Base-by-base conservation (phyloP, 2,113 vertebrate genomes). In the Ahaetulla prasina region DNA sequence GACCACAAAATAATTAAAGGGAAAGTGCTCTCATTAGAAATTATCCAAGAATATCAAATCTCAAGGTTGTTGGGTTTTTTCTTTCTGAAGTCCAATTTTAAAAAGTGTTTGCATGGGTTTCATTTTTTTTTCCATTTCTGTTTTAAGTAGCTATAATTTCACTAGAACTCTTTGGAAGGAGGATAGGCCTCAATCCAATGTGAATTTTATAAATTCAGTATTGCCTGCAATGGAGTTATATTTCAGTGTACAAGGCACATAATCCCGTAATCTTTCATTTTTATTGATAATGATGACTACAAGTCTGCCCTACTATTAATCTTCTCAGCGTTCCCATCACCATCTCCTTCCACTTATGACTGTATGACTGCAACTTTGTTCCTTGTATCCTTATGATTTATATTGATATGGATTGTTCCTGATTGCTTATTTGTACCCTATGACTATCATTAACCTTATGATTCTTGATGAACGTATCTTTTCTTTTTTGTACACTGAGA, bases 1-100 rank as follows among this genome's bases (percentile, higher is more conserved):
- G 98, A 98, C 98, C 98, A 98, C 98, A 98, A 97, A 97, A 96
- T 99, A 99, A 99, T 99, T 99, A 99, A 98, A 99, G 98, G 98
- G 98, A 98, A 98, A 98, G 96, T 97, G 97, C 95, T 97, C 97
- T 97, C 96, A 93, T 94, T 97, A 98, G 97, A 96, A 97, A 97
- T 97, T 97, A 97, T 96, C 96, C 97, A 94, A 95, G 97, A 98
- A 98, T 98, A 98, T 98, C 97, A 97, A 96, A 97, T 98, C 96
- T 97, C 97, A 94, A 94, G 8, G 94, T 97, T 96, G 97, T 97
- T 97, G 96, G 52, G 52, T 97, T 94, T 93, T 87, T 95, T 97
- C 96, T 97, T 98, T 97, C 87, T 94, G 22, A 96, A 96, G 96
- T 97, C 93, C 52, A 84, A 97, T 96, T 97, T 96, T 94, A 96